phyloP scores from a whole-genome alignment of 1,140 invertebrate species.

The Epicauta chinensis region DNA sequence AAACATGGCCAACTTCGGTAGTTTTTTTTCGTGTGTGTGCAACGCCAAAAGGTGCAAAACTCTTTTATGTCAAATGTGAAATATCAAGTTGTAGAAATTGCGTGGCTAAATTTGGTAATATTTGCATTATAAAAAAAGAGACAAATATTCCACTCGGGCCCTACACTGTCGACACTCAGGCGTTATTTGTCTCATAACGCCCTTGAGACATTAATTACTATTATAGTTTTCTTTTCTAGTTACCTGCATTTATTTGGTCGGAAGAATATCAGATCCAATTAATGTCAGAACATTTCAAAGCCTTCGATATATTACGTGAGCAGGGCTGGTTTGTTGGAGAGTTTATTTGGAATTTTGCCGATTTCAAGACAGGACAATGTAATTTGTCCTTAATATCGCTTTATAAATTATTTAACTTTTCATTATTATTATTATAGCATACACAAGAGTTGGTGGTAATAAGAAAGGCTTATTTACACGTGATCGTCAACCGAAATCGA shows the following conservation, averaged over 20 bases:
- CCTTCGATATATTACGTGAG: constrained; percentile 76
- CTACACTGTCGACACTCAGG: too few species aligned
- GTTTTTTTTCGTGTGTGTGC: too few species aligned
- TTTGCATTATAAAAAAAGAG: too few species aligned
- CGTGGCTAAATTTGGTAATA: too few species aligned
- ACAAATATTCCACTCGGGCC: too few species aligned
- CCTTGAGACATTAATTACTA: too few species aligned
- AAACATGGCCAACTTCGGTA: too few species aligned
- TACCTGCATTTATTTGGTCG: constrained; percentile 81
- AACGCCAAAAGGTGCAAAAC: too few species aligned
- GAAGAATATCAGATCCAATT: constrained; percentile 90
- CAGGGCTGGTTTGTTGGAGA: constrained; percentile 86
- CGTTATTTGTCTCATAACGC: too few species aligned
- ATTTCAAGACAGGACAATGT: constrained; percentile 47
- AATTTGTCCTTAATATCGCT: constrained; percentile 4
- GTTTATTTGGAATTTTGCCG: constrained; percentile 98
- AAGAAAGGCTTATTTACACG: constrained; percentile 89
- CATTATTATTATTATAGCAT: constrained; percentile 46
- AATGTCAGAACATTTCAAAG: constrained; percentile 80
- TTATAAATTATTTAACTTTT: background rate
- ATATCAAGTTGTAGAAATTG: too few species aligned
- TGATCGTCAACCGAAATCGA: constrained; percentile 77
- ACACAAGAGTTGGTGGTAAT: constrained; percentile 75
- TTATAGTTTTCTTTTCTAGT: too few species aligned
- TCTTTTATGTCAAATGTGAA: too few species aligned